phyloP scores from a whole-genome alignment of 2,888 invertebrate genomes.

The Dromius quadrimaculatus region DNA sequence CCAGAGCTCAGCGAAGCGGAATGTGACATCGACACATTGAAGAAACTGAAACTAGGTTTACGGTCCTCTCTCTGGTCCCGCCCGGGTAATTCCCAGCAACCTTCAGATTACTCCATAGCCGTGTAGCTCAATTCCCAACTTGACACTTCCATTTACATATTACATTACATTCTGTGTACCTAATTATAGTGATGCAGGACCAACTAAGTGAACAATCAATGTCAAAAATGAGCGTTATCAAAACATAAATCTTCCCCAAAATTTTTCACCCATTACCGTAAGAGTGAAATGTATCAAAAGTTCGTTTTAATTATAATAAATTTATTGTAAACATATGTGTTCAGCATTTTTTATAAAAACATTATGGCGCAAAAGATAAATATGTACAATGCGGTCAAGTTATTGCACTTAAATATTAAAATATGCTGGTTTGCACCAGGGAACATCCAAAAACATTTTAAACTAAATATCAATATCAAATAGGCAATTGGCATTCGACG shows the following conservation, averaged over 20 bases:
- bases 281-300: conserved; percentile 51
- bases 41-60: conserved; percentile 78
- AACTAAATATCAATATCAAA: conserved; percentile 30
- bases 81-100: conserved; percentile 72
- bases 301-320: conserved; percentile 57
- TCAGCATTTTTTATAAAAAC: conserved; percentile 51
- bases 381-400: conserved; percentile 48
- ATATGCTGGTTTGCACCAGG: conserved; percentile 35
- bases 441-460: conserved; percentile 35
- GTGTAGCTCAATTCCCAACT: conserved; percentile 68
- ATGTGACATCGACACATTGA: conserved; percentile 80
- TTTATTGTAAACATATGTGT: conserved; percentile 56
- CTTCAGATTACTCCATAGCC: conserved; percentile 81
- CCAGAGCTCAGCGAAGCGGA: conserved; percentile 78
- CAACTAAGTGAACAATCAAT: conserved; percentile 45
- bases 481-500: conserved; percentile 35
- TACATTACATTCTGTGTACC: conserved; percentile 52
- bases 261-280: conserved; percentile 41
- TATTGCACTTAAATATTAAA: conserved; percentile 48
- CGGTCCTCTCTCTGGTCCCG: conserved; percentile 79
- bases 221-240: conserved; percentile 49
- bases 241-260: conserved; percentile 41
- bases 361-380: conserved; percentile 48
- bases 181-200: conserved; percentile 52
- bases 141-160: conserved; percentile 48